A percentile compares a stretch with the other conserved stretches of the same genome.
Conservation (phyloP, 2,888 invertebrate species). For the Pyrgus malvae region DNA sequence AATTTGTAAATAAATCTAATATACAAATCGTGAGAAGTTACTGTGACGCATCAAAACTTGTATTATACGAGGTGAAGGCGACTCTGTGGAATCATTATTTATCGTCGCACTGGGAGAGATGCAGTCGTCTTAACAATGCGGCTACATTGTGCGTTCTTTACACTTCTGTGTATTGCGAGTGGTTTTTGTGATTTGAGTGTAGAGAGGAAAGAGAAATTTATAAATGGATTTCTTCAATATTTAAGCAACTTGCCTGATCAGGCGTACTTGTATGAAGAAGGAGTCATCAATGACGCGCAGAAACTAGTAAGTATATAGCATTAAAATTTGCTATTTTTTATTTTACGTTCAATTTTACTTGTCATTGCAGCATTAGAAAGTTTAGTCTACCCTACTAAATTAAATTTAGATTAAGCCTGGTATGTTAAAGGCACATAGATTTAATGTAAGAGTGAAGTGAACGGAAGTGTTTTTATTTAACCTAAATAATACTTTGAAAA, state of each 20-base stretch:
- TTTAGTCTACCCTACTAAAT: too few relatives aligned
- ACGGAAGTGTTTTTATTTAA: too few relatives aligned
- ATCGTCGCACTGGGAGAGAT: constrained; percentile 42
- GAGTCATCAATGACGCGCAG: constrained; percentile 63
- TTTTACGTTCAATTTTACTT: neutral
- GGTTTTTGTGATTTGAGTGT: constrained; percentile 52
- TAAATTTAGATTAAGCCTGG: too few relatives aligned
- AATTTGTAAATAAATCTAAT: too few relatives aligned
- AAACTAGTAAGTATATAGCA: constrained; percentile 63
- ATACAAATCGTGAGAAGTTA: neutral
- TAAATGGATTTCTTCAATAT: constrained; percentile 66
- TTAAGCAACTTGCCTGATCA: constrained; percentile 73
- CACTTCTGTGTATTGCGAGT: constrained; percentile 38
- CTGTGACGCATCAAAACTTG: constrained; percentile 11
- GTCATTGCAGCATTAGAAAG: neutral
- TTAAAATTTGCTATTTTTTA: too few relatives aligned
- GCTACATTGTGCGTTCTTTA: constrained; percentile 42
- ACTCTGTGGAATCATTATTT: neutral
- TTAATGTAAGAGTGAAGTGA: too few relatives aligned
- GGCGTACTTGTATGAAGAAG: constrained; percentile 67
- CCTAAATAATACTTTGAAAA: too few relatives aligned
- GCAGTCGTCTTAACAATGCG: constrained; percentile 52
- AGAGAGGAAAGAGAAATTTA: constrained; percentile 51
- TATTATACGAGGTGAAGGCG: too few relatives aligned
- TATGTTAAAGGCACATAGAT: too few relatives aligned